Conservation (phyloP, 2,113 vertebrate species). For the Bagarius yarrelli region DNA sequence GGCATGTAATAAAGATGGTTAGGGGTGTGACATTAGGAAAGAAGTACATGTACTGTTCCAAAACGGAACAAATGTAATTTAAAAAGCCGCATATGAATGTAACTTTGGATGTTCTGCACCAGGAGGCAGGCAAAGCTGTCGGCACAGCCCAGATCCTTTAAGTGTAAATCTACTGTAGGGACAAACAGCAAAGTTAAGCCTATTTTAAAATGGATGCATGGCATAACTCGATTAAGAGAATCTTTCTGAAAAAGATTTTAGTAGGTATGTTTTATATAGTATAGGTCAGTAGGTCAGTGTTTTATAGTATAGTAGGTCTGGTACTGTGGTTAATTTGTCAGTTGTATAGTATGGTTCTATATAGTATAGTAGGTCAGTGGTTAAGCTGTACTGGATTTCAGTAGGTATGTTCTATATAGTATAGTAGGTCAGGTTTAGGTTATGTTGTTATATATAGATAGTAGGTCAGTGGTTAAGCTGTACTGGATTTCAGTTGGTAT, state of each 20-base stretch:
- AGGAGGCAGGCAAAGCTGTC: not conserved
- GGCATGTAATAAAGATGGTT: constrained; percentile 14
- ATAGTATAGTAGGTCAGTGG: too few species aligned
- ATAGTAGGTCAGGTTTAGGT: too few species aligned
- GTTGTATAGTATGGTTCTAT: too few species aligned
- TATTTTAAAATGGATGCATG: not conserved
- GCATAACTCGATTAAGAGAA: not conserved
- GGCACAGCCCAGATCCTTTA: not conserved
- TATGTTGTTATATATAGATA: too few species aligned
- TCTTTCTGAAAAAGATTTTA: not conserved
- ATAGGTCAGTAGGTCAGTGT: too few species aligned
- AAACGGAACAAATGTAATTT: constrained; percentile 4
- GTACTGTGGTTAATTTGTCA: too few species aligned
- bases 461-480: too few species aligned
- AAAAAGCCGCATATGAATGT: not conserved
- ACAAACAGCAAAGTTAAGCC: not conserved
- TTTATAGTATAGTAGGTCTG: too few species aligned
- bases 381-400: too few species aligned
- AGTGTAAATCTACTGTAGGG: not conserved
- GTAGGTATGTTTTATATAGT: not conserved
- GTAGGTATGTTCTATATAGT: too few species aligned
- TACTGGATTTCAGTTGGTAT: too few species aligned
- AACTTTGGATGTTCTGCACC: not conserved
- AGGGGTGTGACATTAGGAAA: not conserved
- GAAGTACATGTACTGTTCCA: not conserved